Percentiles rank a stretch among this genome's conserved stretches.
Conservation (phyloP, 2,888 invertebrate species). For the Schizaphis graminum region DNA sequence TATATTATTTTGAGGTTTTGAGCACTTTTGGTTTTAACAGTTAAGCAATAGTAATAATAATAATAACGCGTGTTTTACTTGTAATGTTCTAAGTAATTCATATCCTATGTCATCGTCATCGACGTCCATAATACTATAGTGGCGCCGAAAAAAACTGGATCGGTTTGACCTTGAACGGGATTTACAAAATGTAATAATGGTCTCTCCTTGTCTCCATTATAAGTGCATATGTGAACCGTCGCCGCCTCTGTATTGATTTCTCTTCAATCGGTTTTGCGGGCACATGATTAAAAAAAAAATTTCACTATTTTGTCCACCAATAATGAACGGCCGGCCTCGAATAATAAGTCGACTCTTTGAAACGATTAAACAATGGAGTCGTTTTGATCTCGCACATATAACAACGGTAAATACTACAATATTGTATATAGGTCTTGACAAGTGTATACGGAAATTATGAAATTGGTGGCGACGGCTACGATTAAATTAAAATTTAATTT, state of each 20-base stretch:
- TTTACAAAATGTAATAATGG: slow-evolving; percentile 37
- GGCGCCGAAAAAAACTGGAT: slow-evolving; percentile 31
- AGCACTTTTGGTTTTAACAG: neutral
- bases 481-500: slow-evolving; percentile 18
- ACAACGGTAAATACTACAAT: slow-evolving; percentile 16
- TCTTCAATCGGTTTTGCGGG: slow-evolving; percentile 35
- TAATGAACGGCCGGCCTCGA: slow-evolving; percentile 5
- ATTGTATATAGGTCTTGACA: neutral
- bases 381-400: slow-evolving; percentile 33
- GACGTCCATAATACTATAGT: slow-evolving; percentile 33
- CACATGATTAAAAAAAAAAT: slow-evolving; percentile 1
- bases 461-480: neutral
- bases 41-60: slow-evolving; percentile 35
- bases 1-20: neutral
- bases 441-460: neutral
- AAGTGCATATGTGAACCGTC: neutral
- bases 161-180: slow-evolving; percentile 37
- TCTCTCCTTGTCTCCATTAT: slow-evolving; percentile 43
- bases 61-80: slow-evolving; percentile 24
- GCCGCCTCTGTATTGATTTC: slow-evolving; percentile 46
- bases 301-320: slow-evolving; percentile 15
- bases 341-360: slow-evolving; percentile 31
- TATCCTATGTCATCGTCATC: slow-evolving; percentile 38
- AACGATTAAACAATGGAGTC: slow-evolving; percentile 36
- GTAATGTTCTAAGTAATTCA: slow-evolving; percentile 42